A percentile compares a stretch with the other conserved stretches of the same genome.
These are phyloP conservation scores for Stenodema calcarata DNA, from an alignment of 2,888 invertebrate genomes.

Conservation along the genomic window DNA sequence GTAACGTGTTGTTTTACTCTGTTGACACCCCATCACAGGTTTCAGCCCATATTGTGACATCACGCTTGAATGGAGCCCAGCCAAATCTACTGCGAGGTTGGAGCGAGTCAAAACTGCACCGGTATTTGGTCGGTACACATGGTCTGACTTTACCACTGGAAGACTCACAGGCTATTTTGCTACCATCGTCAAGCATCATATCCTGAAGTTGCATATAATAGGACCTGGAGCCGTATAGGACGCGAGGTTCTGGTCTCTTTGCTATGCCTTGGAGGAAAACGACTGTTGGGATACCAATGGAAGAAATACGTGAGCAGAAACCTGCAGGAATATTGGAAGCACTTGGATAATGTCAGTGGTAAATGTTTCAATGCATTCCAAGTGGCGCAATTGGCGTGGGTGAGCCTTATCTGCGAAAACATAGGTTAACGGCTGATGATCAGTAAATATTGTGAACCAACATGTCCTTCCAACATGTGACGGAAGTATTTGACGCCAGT, in stretches of 20 bases:
- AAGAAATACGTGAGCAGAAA: not conserved
- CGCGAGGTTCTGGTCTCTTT: not conserved
- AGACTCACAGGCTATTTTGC: not conserved
- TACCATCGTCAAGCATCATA: not conserved
- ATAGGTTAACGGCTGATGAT: slow-evolving; percentile 37
- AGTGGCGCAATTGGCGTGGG: slow-evolving; percentile 43
- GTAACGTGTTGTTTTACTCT: slow-evolving; percentile 59
- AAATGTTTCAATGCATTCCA: slow-evolving; percentile 42
- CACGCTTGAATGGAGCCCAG: slow-evolving; percentile 60
- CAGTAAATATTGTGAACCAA: slow-evolving; percentile 42
- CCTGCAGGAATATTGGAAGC: slow-evolving; percentile 13
- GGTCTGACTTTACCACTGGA: not conserved
- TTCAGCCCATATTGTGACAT: slow-evolving; percentile 59
- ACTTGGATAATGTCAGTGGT: slow-evolving; percentile 44
- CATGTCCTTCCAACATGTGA: slow-evolving; percentile 53
- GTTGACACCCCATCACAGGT: slow-evolving; percentile 60
- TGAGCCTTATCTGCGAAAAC: slow-evolving; percentile 38
- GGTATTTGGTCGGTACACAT: not conserved
- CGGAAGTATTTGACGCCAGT: slow-evolving; percentile 50
- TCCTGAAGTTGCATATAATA: not conserved
- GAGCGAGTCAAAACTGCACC: slow-evolving; percentile 51
- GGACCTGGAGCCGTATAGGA: not conserved
- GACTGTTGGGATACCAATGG: not conserved
- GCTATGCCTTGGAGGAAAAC: not conserved
- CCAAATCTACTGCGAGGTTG: slow-evolving; percentile 60